Evolutionary conservation across 2,797 vertebrate genomes (phyloP).

Genomic region (Sebastes nivosus): DNA sequence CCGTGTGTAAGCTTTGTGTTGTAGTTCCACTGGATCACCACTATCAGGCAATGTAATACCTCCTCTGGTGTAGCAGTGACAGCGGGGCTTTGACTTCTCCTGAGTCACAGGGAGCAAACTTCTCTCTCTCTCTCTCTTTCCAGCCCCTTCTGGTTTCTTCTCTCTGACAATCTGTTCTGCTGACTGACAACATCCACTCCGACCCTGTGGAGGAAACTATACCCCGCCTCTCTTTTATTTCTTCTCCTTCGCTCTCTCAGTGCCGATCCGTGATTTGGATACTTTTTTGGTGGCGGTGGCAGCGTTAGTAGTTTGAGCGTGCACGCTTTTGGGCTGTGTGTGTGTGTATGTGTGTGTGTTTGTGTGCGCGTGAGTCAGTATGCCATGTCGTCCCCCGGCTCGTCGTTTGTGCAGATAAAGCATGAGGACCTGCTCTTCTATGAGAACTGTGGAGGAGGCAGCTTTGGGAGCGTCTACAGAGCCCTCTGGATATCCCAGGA

Average conservation of each 20-base stretch:
- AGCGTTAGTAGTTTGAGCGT: not conserved
- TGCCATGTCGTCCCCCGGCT: constrained; percentile 97
- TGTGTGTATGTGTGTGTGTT: constrained; percentile 42
- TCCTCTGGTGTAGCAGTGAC: constrained; percentile 35
- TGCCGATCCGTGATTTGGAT: constrained; percentile 6
- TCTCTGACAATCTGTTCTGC: constrained; percentile 56
- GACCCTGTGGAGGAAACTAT: constrained; percentile 37
- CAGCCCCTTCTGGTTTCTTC: constrained; percentile 71
- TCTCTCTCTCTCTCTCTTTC: constrained; percentile 75
- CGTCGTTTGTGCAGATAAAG: constrained; percentile 98
- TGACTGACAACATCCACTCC: constrained; percentile 66
- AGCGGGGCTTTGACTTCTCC: constrained; percentile 36
- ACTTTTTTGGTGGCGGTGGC: constrained; percentile 4
- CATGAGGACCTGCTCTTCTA: constrained; percentile 97
- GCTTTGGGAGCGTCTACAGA: constrained; percentile 97
- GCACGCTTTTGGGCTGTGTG: constrained; percentile 29
- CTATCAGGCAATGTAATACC: constrained; percentile 69
- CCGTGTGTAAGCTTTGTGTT: constrained; percentile 16
- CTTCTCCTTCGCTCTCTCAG: not conserved
- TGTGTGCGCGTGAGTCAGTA: constrained; percentile 85
- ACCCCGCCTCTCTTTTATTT: constrained; percentile 21
- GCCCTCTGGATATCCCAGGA: constrained; percentile 95
- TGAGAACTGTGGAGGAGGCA: constrained; percentile 97
- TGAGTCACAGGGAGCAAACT: constrained; percentile 58
- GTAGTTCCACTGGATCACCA: constrained; percentile 69